Evolutionary conservation across 2,113 vertebrate genomes (phyloP).

Genomic region (Brevimyrus niger): DNA sequence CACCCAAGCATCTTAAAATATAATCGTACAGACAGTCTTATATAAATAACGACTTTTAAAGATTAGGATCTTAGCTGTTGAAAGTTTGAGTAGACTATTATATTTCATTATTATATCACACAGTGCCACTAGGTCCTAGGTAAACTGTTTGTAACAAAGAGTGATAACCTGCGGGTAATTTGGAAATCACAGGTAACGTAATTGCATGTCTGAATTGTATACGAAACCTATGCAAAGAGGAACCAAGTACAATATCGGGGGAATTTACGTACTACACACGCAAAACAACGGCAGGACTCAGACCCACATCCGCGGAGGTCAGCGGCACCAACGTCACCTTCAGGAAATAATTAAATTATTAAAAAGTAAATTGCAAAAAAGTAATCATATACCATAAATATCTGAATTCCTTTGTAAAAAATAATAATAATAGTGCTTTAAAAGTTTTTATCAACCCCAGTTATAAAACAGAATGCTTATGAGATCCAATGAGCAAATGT

Average conservation of each 20-base stretch:
- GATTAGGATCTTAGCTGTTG: neutral
- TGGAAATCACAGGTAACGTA: neutral
- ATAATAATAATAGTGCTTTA: neutral
- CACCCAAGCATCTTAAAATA: neutral
- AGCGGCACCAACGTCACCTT: neutral
- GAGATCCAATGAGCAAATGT: neutral
- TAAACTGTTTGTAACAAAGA: neutral
- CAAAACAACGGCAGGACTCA: neutral
- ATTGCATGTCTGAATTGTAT: neutral
- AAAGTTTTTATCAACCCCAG: neutral
- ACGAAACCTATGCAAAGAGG: neutral
- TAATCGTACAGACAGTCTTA: neutral
- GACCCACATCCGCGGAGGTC: neutral
- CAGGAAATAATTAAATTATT: neutral
- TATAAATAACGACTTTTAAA: neutral
- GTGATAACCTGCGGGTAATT: neutral
- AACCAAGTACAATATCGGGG: neutral
- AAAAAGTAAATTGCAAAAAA: neutral
- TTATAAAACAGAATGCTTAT: neutral
- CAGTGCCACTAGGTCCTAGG: neutral
- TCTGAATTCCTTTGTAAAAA: neutral
- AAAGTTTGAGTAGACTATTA: neutral
- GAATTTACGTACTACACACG: neutral
- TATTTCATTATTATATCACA: neutral
- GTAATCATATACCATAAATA: neutral